phyloP scores from a whole-genome alignment of 2,888 invertebrate genomes.

The Plutella xylostella region DNA sequence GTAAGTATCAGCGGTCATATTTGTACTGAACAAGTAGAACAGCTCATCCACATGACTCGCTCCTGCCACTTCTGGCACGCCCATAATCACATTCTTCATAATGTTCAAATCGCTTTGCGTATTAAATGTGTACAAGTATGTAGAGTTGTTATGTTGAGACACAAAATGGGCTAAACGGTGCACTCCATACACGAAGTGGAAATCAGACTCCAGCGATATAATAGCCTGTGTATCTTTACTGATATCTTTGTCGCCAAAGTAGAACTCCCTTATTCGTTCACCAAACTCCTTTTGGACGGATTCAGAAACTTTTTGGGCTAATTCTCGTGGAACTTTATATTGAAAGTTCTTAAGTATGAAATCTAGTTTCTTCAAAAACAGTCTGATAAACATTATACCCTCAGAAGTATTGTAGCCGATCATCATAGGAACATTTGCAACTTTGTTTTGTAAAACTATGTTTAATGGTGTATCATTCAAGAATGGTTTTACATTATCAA shows the following conservation, averaged over 20 bases:
- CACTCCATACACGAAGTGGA: slow-evolving; percentile 15
- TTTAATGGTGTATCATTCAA: slow-evolving; percentile 31
- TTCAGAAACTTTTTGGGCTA: slow-evolving; percentile 24
- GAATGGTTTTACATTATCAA: slow-evolving; percentile 30
- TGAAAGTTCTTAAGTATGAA: slow-evolving; percentile 29
- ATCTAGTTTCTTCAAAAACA: slow-evolving; percentile 25
- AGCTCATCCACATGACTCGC: slow-evolving; percentile 51
- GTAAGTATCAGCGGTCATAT: slow-evolving; percentile 29
- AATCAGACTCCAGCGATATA: slow-evolving; percentile 4
- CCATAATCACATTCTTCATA: slow-evolving; percentile 28
- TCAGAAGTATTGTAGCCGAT: slow-evolving; percentile 41
- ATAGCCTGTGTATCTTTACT: slow-evolving; percentile 21
- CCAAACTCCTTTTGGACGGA: slow-evolving; percentile 30
- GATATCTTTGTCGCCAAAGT: slow-evolving; percentile 28
- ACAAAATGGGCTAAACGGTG: slow-evolving; percentile 33
- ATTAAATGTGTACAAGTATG: slow-evolving; percentile 39
- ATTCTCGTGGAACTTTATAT: slow-evolving; percentile 32
- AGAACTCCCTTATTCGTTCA: slow-evolving; percentile 30
- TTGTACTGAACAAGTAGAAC: slow-evolving; percentile 40
- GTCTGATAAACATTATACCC: slow-evolving; percentile 29
- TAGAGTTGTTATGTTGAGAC: slow-evolving; percentile 19
- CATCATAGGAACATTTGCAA: slow-evolving; percentile 34
- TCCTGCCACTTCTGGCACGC: slow-evolving; percentile 30
- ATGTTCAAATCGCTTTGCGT: slow-evolving; percentile 40
- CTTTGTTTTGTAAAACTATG: slow-evolving; percentile 26